phyloP scores from a whole-genome alignment of 53 echinoderm and acorn worm species.

The Arbacia lixula region DNA sequence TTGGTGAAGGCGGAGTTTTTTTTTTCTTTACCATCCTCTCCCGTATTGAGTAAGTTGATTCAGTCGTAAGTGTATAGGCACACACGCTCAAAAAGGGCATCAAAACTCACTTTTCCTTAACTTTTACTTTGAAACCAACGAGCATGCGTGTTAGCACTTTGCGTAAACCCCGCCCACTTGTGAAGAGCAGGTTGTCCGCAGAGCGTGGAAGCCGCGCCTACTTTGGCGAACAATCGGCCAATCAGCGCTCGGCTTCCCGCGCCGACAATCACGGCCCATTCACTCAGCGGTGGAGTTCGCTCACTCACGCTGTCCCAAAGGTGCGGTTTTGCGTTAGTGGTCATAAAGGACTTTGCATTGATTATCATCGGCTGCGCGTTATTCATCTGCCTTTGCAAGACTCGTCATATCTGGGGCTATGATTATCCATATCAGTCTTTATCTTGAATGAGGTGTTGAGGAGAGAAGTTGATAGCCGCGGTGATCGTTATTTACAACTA shows the following conservation, averaged over 20 bases:
- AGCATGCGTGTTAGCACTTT: constrained; percentile 18
- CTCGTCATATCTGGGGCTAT: constrained; percentile 18
- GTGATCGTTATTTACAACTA: constrained; percentile 52
- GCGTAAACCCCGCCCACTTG: constrained; percentile 10
- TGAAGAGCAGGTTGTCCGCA: not conserved
- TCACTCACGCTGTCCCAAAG: constrained; percentile 16
- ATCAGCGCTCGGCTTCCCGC: constrained; percentile 22
- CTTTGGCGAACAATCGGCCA: constrained; percentile 41
- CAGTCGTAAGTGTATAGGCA: not conserved
- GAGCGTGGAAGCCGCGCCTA: constrained; percentile 40
- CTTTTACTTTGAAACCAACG: not conserved
- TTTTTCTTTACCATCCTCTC: too few species aligned
- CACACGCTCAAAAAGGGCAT: not conserved
- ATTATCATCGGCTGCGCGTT: constrained; percentile 39
- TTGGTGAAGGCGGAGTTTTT: not conserved
- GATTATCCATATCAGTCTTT: constrained; percentile 50
- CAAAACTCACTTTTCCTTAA: not conserved
- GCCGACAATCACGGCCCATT: constrained; percentile 41
- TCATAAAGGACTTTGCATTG: constrained; percentile 37
- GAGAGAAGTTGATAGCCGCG: constrained; percentile 35
- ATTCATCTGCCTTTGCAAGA: not conserved
- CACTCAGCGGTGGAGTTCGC: not conserved
- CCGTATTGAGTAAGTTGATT: too few species aligned
- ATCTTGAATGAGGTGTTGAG: too few species aligned
- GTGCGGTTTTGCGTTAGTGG: constrained; percentile 39